A percentile compares a stretch with the other conserved stretches of the same genome.
These are phyloP conservation scores for Cavia porcellus DNA, from an alignment of 2,113 vertebrate genomes.

Conservation along the genomic window DNA sequence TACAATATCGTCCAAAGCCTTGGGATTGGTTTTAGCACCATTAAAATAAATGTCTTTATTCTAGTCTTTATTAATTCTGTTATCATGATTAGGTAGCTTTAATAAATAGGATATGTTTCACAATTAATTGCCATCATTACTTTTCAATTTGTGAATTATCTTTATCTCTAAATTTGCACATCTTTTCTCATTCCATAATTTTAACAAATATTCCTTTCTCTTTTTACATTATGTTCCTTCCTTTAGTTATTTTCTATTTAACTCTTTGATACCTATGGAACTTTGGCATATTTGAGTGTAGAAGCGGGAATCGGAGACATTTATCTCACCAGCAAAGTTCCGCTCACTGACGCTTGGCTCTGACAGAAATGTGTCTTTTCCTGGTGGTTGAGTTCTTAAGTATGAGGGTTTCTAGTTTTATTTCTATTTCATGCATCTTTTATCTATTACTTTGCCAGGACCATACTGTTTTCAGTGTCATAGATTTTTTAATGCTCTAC, in stretches of 20 bases:
- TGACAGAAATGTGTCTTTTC: neutral
- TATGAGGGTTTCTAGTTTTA: neutral
- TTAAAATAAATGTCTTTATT: constrained; percentile 26
- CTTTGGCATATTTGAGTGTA: neutral
- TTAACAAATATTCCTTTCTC: neutral
- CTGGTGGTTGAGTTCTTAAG: constrained; percentile 10
- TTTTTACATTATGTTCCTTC: neutral
- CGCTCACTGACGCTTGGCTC: neutral
- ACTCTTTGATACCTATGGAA: neutral
- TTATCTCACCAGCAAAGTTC: neutral
- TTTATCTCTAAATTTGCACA: neutral
- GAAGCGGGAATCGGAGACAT: neutral
- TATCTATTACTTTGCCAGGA: neutral
- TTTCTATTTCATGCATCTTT: neutral
- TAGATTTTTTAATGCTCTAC: neutral
- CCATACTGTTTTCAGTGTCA: neutral
- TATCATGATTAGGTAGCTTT: constrained; percentile 2
- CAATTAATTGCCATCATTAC: neutral
- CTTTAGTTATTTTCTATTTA: constrained; percentile 36
- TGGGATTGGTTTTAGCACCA: constrained; percentile 7
- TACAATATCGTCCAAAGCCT: neutral
- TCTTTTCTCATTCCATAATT: neutral
- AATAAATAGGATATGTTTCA: neutral
- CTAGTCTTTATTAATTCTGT: constrained; percentile 11
- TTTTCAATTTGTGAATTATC: constrained; percentile 27